Base-by-base conservation (phyloP, 2,797 vertebrate species). In the Silurus aristotelis region DNA sequence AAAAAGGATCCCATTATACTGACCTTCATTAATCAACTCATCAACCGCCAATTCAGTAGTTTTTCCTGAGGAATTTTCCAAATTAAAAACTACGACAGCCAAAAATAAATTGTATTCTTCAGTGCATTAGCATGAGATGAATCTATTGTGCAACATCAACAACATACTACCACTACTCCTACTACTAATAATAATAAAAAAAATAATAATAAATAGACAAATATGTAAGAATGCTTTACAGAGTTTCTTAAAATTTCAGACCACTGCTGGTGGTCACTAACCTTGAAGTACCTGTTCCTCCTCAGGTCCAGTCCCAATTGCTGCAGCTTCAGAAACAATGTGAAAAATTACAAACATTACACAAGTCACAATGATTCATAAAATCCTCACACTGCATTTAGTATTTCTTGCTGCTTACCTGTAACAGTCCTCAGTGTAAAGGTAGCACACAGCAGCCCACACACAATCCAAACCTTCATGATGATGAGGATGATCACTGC, bases 381-480 rank as follows among this genome's bases (percentile, higher is more conserved):
- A n/a, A n/a, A n/a, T n/a, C n/a, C n/a, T n/a, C n/a, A n/a, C n/a
- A n/a, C n/a, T n/a, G n/a, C n/a, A n/a, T n/a, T n/a, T n/a, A n/a
- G n/a, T n/a, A n/a, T n/a, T 78, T 61, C 27, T 38, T 61, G 10
- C 1, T 61, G 9, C 27, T 77, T 17, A 84, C 83, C 83, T 78
- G 83, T 14, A n/a, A 52, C 17, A 15, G 61, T 84, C 52, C 48
- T 56, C 73, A 77, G 61, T 68, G 61, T 55, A 68, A 84, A 77
- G 20, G 63, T 52, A 84, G 52, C 48, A 56, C 61, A 84, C 13
- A 84, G 27, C 25, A 77, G 48, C 20, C 58, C 27, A 68, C 48
- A 67, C 5, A 84, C 83, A 43, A 84, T 67, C 73, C 73, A 84
- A 46, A 58, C 27, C 27, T 78, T 84, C 83, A 84, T 84, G 73